phyloP scores from a whole-genome alignment of 2,113 vertebrate genomes.

The Gallinago jamesoni region DNA sequence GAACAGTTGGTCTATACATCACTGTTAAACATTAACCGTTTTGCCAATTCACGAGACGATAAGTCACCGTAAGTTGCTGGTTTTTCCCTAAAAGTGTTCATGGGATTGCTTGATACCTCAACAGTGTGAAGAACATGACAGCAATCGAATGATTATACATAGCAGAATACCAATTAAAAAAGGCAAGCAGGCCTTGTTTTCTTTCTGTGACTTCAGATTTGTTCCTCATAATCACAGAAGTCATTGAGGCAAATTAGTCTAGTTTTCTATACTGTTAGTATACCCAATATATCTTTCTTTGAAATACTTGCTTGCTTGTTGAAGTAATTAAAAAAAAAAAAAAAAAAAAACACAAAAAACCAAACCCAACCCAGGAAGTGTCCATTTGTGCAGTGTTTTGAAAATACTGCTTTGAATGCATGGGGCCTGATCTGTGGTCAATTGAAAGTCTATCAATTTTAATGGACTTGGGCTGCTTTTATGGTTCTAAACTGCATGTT shows the following conservation, averaged over 20 bases:
- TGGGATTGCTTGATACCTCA: background rate
- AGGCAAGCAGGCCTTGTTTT: background rate
- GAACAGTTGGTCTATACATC: background rate
- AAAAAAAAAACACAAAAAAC: too few species aligned
- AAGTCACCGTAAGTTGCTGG: background rate
- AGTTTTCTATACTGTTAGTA: background rate
- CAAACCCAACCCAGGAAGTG: background rate
- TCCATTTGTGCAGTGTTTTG: background rate
- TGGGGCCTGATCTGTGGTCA: background rate
- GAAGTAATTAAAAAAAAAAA: background rate
- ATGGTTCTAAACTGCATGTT: background rate
- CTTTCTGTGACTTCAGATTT: background rate
- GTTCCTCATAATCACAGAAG: background rate
- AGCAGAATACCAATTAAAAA: background rate
- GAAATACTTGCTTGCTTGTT: background rate
- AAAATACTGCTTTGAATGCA: background rate
- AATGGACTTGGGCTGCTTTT: background rate
- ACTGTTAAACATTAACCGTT: background rate
- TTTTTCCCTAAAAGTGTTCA: background rate
- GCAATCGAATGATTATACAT: background rate
- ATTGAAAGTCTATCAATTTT: background rate
- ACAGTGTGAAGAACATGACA: background rate
- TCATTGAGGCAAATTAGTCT: background rate
- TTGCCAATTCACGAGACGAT: background rate
- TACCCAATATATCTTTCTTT: background rate